Conservation (phyloP, 1,140 invertebrate genomes). For the Sitophilus oryzae region DNA sequence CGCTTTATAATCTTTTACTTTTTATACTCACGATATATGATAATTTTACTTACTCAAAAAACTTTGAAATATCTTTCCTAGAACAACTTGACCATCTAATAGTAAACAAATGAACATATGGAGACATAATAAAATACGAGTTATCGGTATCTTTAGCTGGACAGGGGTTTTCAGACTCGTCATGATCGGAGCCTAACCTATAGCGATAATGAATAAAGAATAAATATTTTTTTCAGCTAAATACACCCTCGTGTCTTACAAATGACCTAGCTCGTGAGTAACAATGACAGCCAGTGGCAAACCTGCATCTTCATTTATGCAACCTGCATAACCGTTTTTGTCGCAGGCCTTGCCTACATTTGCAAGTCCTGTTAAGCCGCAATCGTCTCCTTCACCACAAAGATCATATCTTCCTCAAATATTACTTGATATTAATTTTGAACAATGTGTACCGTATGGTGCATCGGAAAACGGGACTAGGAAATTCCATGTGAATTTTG, state of each 20-base stretch:
- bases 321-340: constrained; percentile 51
- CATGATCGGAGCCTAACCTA: constrained; percentile 59
- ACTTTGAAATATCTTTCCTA: constrained; percentile 54
- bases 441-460: constrained; percentile 7
- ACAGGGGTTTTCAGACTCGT: constrained; percentile 46
- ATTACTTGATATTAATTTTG: constrained; percentile 25
- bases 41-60: constrained; percentile 59
- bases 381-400: constrained; percentile 49
- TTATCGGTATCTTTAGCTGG: constrained; percentile 40
- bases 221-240: not conserved
- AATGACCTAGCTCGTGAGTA: constrained; percentile 68
- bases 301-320: constrained; percentile 64
- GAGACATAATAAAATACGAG: constrained; percentile 58
- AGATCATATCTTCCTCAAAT: constrained; percentile 38
- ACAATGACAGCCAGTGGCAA: constrained; percentile 60
- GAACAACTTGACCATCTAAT: constrained; percentile 63
- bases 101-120: constrained; percentile 54
- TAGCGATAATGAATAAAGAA: constrained; percentile 29
- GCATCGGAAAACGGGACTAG: not conserved
- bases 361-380: constrained; percentile 60
- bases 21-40: no score
- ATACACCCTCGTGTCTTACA: constrained; percentile 53
- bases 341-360: constrained; percentile 62
- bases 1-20: no score
- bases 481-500: no score